Conservation (phyloP, 2,888 invertebrate genomes). For the Scaptomyza polygonia region DNA sequence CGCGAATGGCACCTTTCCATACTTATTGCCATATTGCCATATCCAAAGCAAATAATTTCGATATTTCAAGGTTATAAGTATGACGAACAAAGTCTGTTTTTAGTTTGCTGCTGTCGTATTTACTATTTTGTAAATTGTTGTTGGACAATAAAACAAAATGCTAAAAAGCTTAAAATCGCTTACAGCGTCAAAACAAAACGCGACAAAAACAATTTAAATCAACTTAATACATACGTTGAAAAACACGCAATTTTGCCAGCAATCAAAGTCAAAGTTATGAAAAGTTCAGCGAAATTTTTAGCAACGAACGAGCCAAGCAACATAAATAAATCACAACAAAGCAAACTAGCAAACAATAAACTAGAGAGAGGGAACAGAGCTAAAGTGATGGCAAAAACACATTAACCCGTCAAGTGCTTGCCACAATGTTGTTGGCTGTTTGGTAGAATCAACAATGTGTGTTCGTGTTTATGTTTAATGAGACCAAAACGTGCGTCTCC, state of each 20-base stretch:
- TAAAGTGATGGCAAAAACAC: constrained; percentile 11
- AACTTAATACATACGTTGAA: constrained; percentile 4
- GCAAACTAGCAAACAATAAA: background rate
- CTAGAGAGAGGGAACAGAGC: background rate
- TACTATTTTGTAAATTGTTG: constrained; percentile 8
- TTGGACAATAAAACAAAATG: constrained; percentile 44
- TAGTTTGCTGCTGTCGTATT: constrained; percentile 45
- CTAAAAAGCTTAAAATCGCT: constrained; percentile 42
- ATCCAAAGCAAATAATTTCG: constrained; percentile 61
- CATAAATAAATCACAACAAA: constrained; percentile 24
- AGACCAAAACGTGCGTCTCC: constrained; percentile 12
- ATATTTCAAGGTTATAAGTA: constrained; percentile 69
- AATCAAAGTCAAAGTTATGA: constrained; percentile 35
- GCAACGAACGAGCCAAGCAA: constrained; percentile 5
- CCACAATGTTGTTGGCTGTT: constrained; percentile 10
- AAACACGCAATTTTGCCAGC: constrained; percentile 10
- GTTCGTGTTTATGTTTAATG: background rate
- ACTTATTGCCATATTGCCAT: constrained; percentile 36
- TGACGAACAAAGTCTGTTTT: constrained; percentile 70
- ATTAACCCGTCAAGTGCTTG: constrained; percentile 39
- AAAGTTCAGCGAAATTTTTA: constrained; percentile 39
- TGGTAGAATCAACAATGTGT: background rate
- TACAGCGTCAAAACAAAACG: constrained; percentile 22
- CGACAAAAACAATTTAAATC: constrained; percentile 6
- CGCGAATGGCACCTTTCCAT: constrained; percentile 41